Conservation (phyloP, 2,113 vertebrate species). For the Sterna hirundo region DNA sequence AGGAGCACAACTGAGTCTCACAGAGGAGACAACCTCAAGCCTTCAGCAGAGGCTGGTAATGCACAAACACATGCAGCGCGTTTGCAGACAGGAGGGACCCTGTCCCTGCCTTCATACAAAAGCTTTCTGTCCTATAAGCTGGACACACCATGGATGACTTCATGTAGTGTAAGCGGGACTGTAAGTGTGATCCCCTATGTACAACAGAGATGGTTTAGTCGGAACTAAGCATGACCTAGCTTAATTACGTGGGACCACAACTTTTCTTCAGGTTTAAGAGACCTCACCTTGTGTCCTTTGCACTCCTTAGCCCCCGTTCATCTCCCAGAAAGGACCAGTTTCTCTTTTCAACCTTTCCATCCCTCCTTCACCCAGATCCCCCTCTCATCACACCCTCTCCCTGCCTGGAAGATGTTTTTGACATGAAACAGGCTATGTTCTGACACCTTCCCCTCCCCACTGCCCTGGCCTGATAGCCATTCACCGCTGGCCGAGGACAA, state of each 20-base stretch:
- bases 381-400: not conserved
- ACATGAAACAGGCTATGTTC: not conserved
- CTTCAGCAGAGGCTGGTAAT: not conserved
- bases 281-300: not conserved
- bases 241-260: not conserved
- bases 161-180: not conserved
- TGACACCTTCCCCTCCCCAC: not conserved
- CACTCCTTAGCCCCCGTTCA: not conserved
- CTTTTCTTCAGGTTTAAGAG: not conserved
- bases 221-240: not conserved
- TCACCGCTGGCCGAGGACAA: not conserved
- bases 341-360: not conserved
- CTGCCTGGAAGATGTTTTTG: not conserved
- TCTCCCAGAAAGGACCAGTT: not conserved
- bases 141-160: not conserved
- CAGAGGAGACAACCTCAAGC: not conserved
- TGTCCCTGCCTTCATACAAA: not conserved
- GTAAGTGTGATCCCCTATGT: not conserved
- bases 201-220: not conserved
- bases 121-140: not conserved
- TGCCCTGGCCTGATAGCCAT: not conserved
- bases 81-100: not conserved
- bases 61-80: not conserved
- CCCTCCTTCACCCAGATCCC: not conserved
- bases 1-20: not conserved